A percentile compares a stretch with the other conserved stretches of the same genome.
Conservation (phyloP, 2,797 vertebrate genomes). For the Ptychadena robeensis region DNA sequence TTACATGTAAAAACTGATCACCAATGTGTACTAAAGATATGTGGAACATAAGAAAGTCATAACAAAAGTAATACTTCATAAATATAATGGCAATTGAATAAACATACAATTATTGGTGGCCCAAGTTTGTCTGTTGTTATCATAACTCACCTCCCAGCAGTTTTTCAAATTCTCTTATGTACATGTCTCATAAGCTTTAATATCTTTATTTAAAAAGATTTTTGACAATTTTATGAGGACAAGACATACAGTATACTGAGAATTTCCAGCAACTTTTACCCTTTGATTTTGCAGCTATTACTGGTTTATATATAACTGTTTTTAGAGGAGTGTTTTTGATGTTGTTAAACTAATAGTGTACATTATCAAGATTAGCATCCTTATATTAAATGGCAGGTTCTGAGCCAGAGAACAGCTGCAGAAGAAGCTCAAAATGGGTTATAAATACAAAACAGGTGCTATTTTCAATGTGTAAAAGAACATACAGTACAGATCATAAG, state of each 20-base stretch:
- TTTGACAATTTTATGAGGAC: no score
- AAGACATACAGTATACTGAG: not conserved
- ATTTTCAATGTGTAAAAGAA: constrained; percentile 30
- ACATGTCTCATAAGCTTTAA: no score
- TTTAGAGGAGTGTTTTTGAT: not conserved
- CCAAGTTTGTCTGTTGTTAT: not conserved
- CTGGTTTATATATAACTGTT: not conserved
- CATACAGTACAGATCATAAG: constrained; percentile 7
- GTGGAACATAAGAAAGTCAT: no score
- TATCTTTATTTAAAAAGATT: no score
- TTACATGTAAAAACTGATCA: no score
- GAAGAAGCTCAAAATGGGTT: constrained; percentile 10
- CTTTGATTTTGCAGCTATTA: not conserved
- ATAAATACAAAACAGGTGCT: constrained; percentile 19
- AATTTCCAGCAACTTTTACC: not conserved
- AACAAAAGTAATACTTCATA: no score
- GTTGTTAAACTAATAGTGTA: not conserved
- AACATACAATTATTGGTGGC: no score
- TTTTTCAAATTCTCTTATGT: not conserved
- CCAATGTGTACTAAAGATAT: no score
- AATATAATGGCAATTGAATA: no score
- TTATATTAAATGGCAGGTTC: constrained; percentile 1
- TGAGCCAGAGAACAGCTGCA: constrained; percentile 5
- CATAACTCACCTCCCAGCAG: not conserved
- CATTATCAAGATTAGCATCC: constrained; percentile 2